Evolutionary conservation across 2,888 invertebrate species (phyloP), one percentile per base, ranked within the genome.

Genomic region (Drosophila meridionalis): DNA sequence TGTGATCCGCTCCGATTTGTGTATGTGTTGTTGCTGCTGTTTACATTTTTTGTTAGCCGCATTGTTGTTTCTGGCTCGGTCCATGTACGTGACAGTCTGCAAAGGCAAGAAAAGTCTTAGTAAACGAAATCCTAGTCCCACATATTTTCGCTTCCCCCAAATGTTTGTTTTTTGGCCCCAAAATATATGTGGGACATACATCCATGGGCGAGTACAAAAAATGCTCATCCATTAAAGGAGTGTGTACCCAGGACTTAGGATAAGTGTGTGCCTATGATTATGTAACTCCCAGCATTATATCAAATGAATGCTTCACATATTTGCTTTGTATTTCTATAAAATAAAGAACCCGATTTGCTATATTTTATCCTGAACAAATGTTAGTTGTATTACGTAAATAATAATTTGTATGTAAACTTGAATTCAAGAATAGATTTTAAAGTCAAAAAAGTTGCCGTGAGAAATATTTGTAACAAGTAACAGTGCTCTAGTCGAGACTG

Each of bases 81-180:
- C 50, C 73, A 43, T 47, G 76, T 88, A 83, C 86, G 86, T 85
- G 86, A 82, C 71, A 69, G 60, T 68, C 66, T 52, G 66, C 45
- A 34, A 32, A 52, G 64, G 70, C 64, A 64, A 75, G 85, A 89
- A 89, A 81, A 78, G 66, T 85, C 72, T 70, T 78, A 82, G 88
- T 85, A 86, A 86, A 87, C 88, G 76, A 83, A 85, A 78, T 85
- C 64, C 72, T 77, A 79, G 82, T 69, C 68, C 67, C 78, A 73
- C 76, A 77, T 73, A 40, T 88, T 83, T 78, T 72, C 66, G 80
- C 71, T 72, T 69, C 50, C 48, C 47, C 61, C 14, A 14, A 73
- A 69, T 80, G 82, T 75, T 72, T 77, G 66, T 20, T 73, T 56
- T 71, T 52, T 65, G 72, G 56, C 50, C 42, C 47, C 26, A 40